These are phyloP conservation scores for Leptoteleia sp. DNA, from an alignment of 1,140 invertebrate species.

Conservation along the genomic window DNA sequence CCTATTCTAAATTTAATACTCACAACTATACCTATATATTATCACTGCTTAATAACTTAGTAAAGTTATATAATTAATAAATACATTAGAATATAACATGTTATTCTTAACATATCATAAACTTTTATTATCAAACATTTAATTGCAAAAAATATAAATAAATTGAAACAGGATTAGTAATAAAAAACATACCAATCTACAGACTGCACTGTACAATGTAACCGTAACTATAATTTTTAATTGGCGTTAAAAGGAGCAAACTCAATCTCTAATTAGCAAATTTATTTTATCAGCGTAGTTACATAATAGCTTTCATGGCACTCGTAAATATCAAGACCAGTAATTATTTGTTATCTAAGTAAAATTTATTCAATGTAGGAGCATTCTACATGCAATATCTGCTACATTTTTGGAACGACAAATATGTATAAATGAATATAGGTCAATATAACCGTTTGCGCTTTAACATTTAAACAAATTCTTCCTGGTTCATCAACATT, in stretches of 20 bases:
- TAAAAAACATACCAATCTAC: no score
- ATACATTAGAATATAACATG: no score
- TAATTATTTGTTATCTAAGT: no score
- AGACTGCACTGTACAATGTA: background rate
- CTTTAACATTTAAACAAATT: conserved; percentile 26
- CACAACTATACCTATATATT: no score
- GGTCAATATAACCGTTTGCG: conserved; percentile 30
- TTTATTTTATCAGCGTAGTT: conserved; percentile 14
- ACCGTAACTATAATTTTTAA: background rate
- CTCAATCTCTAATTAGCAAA: conserved; percentile 18
- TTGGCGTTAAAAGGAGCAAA: background rate
- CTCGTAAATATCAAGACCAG: no score
- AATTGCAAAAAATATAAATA: no score
- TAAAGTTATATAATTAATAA: no score
- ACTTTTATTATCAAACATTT: no score
- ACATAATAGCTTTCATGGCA: background rate
- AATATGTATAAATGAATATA: conserved; percentile 26
- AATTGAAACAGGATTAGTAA: no score
- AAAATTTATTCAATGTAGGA: background rate
- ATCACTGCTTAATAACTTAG: no score
- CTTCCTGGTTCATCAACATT: conserved; percentile 8
- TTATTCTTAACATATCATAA: no score
- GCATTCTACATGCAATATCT: background rate
- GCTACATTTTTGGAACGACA: conserved; percentile 8
- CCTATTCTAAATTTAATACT: no score